Conservation (phyloP, 2,113 vertebrate species). For the Hylia prasina region DNA sequence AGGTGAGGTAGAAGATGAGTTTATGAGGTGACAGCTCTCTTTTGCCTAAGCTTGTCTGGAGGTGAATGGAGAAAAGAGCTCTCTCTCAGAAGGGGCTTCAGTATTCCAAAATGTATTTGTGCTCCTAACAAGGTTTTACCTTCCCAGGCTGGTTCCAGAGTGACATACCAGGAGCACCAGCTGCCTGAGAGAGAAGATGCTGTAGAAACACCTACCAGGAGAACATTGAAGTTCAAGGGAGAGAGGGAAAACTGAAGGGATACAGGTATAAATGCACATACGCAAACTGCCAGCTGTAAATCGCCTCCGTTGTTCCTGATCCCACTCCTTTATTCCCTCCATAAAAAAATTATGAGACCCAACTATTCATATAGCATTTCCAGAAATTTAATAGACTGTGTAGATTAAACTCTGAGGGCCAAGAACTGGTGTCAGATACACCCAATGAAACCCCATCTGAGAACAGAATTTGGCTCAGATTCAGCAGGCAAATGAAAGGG, state of each 20-base stretch:
- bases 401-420: slow-evolving; percentile 54
- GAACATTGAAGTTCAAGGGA: not conserved
- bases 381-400: slow-evolving; percentile 45
- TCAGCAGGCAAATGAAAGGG: slow-evolving; percentile 29
- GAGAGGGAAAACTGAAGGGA: not conserved
- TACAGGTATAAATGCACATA: not conserved
- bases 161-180: not conserved
- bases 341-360: slow-evolving; percentile 55
- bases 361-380: slow-evolving; percentile 33
- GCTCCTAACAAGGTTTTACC: not conserved
- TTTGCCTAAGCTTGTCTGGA: not conserved
- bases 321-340: slow-evolving; percentile 34
- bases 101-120: not conserved
- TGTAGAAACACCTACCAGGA: not conserved
- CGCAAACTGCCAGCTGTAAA: not conserved
- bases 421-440: slow-evolving; percentile 36
- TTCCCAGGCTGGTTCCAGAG: not conserved
- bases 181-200: not conserved
- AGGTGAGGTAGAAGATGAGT: not conserved
- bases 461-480: slow-evolving; percentile 40
- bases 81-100: not conserved
- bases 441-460: slow-evolving; percentile 35
- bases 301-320: not conserved
- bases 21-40: not conserved
- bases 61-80: not conserved